Percentiles rank a stretch among this genome's conserved stretches.
Conservation (phyloP, 2,113 vertebrate species). For the Solea senegalensis region DNA sequence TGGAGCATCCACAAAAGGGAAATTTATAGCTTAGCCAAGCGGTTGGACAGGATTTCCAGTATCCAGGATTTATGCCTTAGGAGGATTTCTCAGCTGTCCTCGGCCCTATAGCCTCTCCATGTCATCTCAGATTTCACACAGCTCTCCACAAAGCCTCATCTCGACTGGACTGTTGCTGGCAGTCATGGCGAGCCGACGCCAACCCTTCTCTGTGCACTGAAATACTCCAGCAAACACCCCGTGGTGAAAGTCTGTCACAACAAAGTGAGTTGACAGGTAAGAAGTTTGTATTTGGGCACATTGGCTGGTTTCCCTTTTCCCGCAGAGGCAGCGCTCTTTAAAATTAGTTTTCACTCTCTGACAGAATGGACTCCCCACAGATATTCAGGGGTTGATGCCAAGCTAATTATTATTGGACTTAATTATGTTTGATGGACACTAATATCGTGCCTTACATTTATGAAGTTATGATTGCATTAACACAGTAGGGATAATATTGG, state of each 20-base stretch:
- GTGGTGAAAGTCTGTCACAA: slow-evolving; percentile 16
- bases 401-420: not conserved
- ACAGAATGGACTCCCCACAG: not conserved
- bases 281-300: slow-evolving; percentile 25
- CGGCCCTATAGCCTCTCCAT: slow-evolving; percentile 40
- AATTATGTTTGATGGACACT: not conserved
- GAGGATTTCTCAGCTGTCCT: slow-evolving; percentile 68
- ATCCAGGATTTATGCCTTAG: slow-evolving; percentile 65
- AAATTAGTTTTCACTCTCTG: not conserved
- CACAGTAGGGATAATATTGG: not conserved
- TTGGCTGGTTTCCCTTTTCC: slow-evolving; percentile 19
- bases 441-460: not conserved
- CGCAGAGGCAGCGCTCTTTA: not conserved
- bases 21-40: slow-evolving; percentile 56
- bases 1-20: slow-evolving; percentile 25
- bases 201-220: slow-evolving; percentile 24
- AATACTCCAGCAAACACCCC: slow-evolving; percentile 8
- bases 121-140: slow-evolving; percentile 74
- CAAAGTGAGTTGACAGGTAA: slow-evolving; percentile 32
- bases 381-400: not conserved
- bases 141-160: slow-evolving; percentile 51
- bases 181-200: slow-evolving; percentile 45
- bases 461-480: not conserved
- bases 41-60: slow-evolving; percentile 61
- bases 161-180: slow-evolving; percentile 45